A percentile compares a stretch with the other conserved stretches of the same genome.
Evolutionary conservation across 2,113 vertebrate genomes (phyloP).

Genomic region (Balaenoptera acutorostrata): DNA sequence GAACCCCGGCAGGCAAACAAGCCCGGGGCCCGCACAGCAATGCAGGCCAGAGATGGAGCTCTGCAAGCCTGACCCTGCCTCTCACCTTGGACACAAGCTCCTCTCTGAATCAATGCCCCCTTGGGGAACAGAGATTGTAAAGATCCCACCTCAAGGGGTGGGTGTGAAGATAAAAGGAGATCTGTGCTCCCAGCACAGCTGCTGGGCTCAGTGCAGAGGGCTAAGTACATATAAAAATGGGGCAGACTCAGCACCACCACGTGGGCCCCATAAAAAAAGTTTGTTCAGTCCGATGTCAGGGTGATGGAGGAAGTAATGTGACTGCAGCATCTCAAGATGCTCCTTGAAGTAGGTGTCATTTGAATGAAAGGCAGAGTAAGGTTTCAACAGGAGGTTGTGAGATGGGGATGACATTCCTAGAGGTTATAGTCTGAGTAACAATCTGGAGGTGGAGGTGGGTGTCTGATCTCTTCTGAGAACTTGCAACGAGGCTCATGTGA

Average conservation of each 20-base stretch:
- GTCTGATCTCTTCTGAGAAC: not conserved
- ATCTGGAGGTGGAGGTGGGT: not conserved
- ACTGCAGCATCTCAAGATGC: fast-evolving
- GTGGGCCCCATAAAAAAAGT: not conserved
- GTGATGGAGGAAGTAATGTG: not conserved
- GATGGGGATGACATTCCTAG: not conserved
- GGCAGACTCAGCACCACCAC: not conserved
- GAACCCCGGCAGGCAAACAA: fast-evolving
- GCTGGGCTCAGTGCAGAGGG: not conserved
- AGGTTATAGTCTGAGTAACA: not conserved
- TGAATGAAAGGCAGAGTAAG: not conserved
- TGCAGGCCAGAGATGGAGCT: not conserved
- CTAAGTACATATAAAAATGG: not conserved
- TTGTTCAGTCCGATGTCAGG: fast-evolving
- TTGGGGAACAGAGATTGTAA: not conserved
- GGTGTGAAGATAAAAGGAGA: no score
- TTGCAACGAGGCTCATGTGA: not conserved
- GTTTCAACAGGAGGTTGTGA: not conserved
- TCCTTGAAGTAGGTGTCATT: not conserved
- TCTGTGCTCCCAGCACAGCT: fast-evolving
- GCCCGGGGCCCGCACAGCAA: not conserved
- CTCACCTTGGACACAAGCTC: not conserved
- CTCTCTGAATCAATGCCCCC: not conserved
- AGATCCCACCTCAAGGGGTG: fast-evolving
- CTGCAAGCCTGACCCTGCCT: fast-evolving